A percentile compares a stretch with the other conserved stretches of the same genome.
Conservation (phyloP, 2,113 vertebrate species). For the Mormoops blainvillei region DNA sequence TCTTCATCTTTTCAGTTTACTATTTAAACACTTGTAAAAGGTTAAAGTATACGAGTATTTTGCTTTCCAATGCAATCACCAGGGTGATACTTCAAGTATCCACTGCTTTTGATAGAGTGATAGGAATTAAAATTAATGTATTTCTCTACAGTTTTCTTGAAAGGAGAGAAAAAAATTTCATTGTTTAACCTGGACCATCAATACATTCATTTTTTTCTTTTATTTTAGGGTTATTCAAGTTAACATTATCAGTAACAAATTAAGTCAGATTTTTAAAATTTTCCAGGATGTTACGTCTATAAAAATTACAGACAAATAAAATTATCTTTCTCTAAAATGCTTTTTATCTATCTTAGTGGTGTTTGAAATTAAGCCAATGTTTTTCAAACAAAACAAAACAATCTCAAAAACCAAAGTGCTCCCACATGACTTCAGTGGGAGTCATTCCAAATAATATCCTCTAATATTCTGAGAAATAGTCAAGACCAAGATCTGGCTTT, state of each 20-base stretch:
- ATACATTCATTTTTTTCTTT: neutral
- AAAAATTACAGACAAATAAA: neutral
- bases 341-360: neutral
- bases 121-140: neutral
- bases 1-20: neutral
- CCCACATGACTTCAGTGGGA: neutral
- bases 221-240: neutral
- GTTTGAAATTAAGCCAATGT: neutral
- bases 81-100: neutral
- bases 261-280: neutral
- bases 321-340: neutral
- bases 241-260: neutral
- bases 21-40: neutral
- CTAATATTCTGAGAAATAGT: neutral
- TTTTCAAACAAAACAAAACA: neutral
- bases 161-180: neutral
- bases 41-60: neutral
- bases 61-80: neutral
- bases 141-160: neutral
- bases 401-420: neutral
- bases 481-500: neutral
- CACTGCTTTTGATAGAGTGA: neutral
- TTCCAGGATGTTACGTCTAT: neutral
- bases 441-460: neutral
- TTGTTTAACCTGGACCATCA: neutral